Evolutionary conservation across 2,888 invertebrate genomes (phyloP), one percentile per base, ranked within the genome.

Genomic region (Chironomus riparius): DNA sequence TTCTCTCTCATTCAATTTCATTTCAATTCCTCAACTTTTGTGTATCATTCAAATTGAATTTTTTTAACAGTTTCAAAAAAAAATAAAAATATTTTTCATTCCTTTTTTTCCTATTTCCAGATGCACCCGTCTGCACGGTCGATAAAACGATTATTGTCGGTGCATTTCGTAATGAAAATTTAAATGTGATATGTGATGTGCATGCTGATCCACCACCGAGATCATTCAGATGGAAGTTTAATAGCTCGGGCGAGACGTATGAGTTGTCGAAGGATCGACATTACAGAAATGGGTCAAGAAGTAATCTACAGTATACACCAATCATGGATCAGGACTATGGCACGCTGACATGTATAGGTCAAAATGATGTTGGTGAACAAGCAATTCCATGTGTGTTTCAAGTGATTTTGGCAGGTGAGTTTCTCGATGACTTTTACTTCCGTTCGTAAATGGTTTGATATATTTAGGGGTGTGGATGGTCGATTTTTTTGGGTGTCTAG

Each of bases 141-240:
- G 91, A 91, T 80, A 90, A 92, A 79, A 90, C 93, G 79, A 86
- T 91, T 78, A 90, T 94, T 82, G 93, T 95, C 80, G 95, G 95
- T 18, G 95, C 95, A 78, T 94, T 94, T 78, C 88, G 93, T 76
- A 92, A 92, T 78, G 95, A 95, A 86, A 90, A 91, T 76, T 90
- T 94, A 79, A 91, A 94, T 83, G 92, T 95, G 80, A 88, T 90
- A 77, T 96, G 95, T 85, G 93, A 92, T 85, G 92, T 95, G 81
- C 95, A 95, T 84, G 93, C 95, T 12, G 94, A 95, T 87, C 95
- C 95, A 28, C 93, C 94, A 72, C 94, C 93, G 76, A 91, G 92
- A 80, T 90, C 89, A 81, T 96, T 95, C 86, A 91, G 92, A 80
- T 95, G 95, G 95, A 94, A 95, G 86, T 95, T 95, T 86, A 95